Conservation (phyloP, 2,888 invertebrate genomes). For the Mimachlamys varia region DNA sequence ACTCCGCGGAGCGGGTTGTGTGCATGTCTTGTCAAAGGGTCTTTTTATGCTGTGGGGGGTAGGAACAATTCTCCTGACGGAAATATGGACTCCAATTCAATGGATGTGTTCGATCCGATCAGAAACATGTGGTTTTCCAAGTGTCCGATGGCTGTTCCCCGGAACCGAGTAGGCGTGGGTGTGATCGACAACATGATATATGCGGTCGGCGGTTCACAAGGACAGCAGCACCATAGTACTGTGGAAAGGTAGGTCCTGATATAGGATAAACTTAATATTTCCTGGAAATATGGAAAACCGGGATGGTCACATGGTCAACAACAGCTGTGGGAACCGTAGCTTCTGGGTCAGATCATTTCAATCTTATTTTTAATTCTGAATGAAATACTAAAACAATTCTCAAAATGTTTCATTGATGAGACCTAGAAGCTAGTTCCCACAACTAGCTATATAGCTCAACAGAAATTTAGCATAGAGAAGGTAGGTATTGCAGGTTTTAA, state of each 20-base stretch:
- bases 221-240: constrained; percentile 91
- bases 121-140: constrained; percentile 94
- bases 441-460: no score
- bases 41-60: constrained; percentile 96
- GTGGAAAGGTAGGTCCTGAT: constrained; percentile 90
- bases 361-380: no score
- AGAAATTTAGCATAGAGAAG: no score
- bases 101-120: constrained; percentile 93
- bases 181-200: constrained; percentile 95
- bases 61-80: constrained; percentile 92
- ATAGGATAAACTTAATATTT: constrained; percentile 89
- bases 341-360: no score
- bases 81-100: constrained; percentile 84
- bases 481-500: no score
- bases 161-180: constrained; percentile 95
- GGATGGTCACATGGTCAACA: constrained; percentile 75
- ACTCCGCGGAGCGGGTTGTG: constrained; percentile 91
- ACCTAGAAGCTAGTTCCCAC: no score
- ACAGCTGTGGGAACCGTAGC: no score
- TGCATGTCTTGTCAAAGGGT: constrained; percentile 82
- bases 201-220: constrained; percentile 95
- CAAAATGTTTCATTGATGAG: no score
- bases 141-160: constrained; percentile 89
- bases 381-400: no score
- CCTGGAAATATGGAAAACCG: no score